Percentiles rank a stretch among this genome's conserved stretches.
Evolutionary conservation across 2,888 invertebrate species (phyloP).

Genomic region (Epinotia brunnichana): DNA sequence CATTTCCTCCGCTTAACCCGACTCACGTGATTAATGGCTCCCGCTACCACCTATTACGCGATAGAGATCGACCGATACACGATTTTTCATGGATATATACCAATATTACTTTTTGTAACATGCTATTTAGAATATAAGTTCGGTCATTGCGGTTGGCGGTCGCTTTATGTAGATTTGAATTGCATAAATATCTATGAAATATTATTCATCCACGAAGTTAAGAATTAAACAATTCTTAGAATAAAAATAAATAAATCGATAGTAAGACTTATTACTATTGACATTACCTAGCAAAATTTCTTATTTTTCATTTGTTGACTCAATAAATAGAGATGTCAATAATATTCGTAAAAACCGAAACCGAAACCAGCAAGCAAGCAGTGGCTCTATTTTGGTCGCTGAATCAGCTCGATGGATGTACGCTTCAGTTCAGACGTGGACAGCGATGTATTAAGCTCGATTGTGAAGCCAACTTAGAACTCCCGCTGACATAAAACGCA

Average conservation of each 20-base stretch:
- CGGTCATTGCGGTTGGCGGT: neutral
- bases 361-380: neutral
- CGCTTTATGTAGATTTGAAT: neutral
- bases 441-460: conserved; percentile 53
- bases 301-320: neutral
- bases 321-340: neutral
- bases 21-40: conserved; percentile 78
- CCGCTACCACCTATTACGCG: conserved; percentile 50
- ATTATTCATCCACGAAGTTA: neutral
- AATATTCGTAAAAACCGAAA: conserved; percentile 22
- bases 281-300: neutral
- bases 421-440: conserved; percentile 59
- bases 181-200: neutral
- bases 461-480: conserved; percentile 37
- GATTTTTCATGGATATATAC: conserved; percentile 31
- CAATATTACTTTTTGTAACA: conserved; percentile 1
- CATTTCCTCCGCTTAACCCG: conserved; percentile 81
- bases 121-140: neutral
- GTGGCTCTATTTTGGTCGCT: conserved; percentile 45
- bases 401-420: conserved; percentile 60
- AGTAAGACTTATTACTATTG: no score
- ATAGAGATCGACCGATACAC: conserved; percentile 33
- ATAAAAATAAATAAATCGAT: no score
- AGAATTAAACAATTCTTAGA: neutral
- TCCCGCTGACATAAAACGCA: conserved; percentile 30